Percentiles rank a stretch among this genome's conserved stretches.
These are phyloP conservation scores for Hipposideros larvatus DNA, from an alignment of 2,797 vertebrate genomes.

Conservation along the genomic window DNA sequence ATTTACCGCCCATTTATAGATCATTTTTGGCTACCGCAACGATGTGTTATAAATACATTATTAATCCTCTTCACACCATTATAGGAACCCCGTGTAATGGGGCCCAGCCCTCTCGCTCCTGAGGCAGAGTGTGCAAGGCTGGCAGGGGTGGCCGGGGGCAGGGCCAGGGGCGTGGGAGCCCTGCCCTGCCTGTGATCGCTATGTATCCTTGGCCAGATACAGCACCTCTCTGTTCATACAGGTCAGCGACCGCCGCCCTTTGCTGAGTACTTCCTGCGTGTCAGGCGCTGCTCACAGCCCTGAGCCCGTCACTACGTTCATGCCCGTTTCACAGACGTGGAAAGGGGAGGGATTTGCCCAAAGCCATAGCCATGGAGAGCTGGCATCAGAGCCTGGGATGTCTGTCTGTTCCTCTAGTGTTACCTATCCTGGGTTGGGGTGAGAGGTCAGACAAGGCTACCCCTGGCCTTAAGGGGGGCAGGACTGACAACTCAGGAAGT, in stretches of 20 bases:
- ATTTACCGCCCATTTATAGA: constrained; percentile 91
- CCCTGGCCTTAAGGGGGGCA: background rate
- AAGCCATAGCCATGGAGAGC: background rate
- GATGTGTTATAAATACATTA: constrained; percentile 91
- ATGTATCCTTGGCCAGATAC: background rate
- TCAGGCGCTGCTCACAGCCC: background rate
- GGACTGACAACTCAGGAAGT: too few relatives aligned
- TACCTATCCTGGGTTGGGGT: background rate
- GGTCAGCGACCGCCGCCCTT: background rate
- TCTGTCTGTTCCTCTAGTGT: too few relatives aligned
- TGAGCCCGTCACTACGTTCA: rapidly evolving
- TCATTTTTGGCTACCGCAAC: constrained; percentile 88
- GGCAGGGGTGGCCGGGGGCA: constrained; percentile 2
- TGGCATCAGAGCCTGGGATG: rapidly evolving
- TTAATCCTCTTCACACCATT: constrained; percentile 87
- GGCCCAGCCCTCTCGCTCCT: constrained; percentile 81
- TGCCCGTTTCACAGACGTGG: background rate
- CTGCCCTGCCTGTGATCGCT: constrained; percentile 85
- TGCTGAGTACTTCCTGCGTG: rapidly evolving
- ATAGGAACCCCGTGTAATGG: constrained; percentile 87
- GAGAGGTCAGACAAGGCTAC: background rate
- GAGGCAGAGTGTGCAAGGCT: background rate
- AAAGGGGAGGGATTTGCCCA: background rate
- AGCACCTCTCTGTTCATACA: background rate
- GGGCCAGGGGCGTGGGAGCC: background rate